A percentile compares a stretch with the other conserved stretches of the same genome.
Evolutionary conservation across 53 echinoderm and acorn worm species (phyloP).

Genomic region (Antedon mediterranea): DNA sequence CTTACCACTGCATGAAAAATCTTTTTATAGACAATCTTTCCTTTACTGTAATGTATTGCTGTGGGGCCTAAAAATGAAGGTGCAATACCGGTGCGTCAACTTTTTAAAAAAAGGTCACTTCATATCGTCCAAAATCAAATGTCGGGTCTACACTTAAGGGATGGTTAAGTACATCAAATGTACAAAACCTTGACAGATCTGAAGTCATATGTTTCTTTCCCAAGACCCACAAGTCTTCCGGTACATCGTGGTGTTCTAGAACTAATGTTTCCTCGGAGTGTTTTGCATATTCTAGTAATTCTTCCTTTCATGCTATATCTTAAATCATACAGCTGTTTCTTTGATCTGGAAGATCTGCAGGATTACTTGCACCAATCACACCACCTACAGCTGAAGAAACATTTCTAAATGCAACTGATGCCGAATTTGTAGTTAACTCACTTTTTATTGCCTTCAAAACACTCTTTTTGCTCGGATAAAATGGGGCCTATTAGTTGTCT

Average conservation of each 20-base stretch:
- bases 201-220: constrained; percentile 8
- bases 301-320: background rate
- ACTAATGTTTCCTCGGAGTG: background rate
- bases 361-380: too few relatives aligned
- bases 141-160: constrained; percentile 22
- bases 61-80: constrained; percentile 16
- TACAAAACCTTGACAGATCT: constrained; percentile 4
- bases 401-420: too few relatives aligned
- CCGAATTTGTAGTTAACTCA: too few relatives aligned
- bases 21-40: constrained; percentile 1
- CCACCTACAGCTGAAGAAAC: too few relatives aligned
- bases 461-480: too few relatives aligned
- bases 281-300: background rate
- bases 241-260: constrained; percentile 3
- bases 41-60: constrained; percentile 13
- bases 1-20: constrained; percentile 3
- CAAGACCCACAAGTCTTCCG: constrained; percentile 13
- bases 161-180: background rate
- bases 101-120: constrained; percentile 12
- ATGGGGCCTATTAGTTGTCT: too few relatives aligned
- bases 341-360: too few relatives aligned
- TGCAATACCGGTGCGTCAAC: background rate
- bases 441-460: too few relatives aligned
- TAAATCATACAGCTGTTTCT: too few relatives aligned
- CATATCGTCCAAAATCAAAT: constrained; percentile 13